These are phyloP conservation scores for Brachymystax lenok DNA, from an alignment of 2,797 vertebrate species.

Conservation along the genomic window DNA sequence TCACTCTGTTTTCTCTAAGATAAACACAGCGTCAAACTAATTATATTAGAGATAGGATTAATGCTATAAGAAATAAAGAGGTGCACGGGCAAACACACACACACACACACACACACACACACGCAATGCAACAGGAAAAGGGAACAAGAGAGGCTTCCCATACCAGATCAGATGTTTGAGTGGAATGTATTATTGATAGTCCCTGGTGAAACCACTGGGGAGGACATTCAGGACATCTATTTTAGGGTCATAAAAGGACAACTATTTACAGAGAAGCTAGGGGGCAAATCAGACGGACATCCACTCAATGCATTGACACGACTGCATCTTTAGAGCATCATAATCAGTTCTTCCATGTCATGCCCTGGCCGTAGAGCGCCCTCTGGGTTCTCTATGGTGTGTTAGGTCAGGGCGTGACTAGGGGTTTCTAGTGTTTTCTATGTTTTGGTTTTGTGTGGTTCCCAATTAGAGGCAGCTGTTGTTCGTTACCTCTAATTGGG, in stretches of 20 bases:
- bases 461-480: no score
- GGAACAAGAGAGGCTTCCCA: constrained; percentile 1
- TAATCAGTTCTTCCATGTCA: constrained; percentile 1
- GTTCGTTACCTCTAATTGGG: no score
- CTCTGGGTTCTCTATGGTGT: no score
- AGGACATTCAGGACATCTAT: not conserved
- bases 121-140: constrained; percentile 14
- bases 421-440: no score
- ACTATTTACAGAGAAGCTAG: constrained; percentile 8
- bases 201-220: not conserved
- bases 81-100: not conserved
- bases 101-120: no score
- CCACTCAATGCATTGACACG: not conserved
- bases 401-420: no score
- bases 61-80: not conserved
- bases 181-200: not conserved
- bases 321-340: not conserved
- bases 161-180: constrained; percentile 6
- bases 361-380: no score
- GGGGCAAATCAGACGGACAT: not conserved
- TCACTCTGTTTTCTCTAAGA: constrained; percentile 28
- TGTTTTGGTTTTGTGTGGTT: no score
- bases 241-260: constrained; percentile 25
- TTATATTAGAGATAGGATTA: not conserved
- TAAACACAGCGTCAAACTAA: constrained; percentile 21